A percentile compares a stretch with the other conserved stretches of the same genome.
Evolutionary conservation across 2,888 invertebrate species (phyloP).

Genomic region (Drosophila paracracens): DNA sequence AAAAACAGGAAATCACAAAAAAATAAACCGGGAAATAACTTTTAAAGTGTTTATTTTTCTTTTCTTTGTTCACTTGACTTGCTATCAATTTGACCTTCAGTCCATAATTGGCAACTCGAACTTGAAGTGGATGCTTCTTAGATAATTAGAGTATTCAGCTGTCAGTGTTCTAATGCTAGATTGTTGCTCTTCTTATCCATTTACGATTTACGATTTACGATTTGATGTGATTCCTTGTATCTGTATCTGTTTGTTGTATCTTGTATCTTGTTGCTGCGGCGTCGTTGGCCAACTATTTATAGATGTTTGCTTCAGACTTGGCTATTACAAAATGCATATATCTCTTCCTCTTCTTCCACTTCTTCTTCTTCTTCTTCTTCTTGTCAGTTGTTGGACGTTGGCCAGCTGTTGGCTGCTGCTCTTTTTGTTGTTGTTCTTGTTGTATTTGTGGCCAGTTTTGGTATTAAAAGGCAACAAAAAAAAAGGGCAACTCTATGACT

Average conservation of each 20-base stretch:
- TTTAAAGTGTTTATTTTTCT: neutral
- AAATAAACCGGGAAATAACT: neutral
- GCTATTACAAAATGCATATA: conserved; percentile 65
- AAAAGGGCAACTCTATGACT: conserved; percentile 50
- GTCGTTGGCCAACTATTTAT: conserved; percentile 56
- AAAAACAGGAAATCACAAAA: neutral
- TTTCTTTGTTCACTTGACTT: neutral
- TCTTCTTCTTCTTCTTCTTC: neutral
- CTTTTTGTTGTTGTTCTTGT: conserved; percentile 10
- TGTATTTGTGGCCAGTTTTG: conserved; percentile 53
- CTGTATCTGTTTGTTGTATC: conserved; percentile 11
- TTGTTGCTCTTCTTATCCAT: conserved; percentile 14
- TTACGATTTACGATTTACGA: conserved; percentile 40
- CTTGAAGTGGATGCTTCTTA: neutral
- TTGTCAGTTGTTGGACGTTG: conserved; percentile 22
- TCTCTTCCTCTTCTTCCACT: conserved; percentile 5
- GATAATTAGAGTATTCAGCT: conserved; percentile 28
- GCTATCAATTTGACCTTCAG: conserved; percentile 8
- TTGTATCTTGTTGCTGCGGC: conserved; percentile 52
- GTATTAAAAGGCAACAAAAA: conserved; percentile 11
- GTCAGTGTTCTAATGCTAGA: neutral
- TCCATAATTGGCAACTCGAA: conserved; percentile 2
- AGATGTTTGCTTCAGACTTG: conserved; percentile 64
- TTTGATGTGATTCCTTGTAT: conserved; percentile 12
- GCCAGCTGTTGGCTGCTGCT: conserved; percentile 17